A percentile compares a stretch with the other conserved stretches of the same genome.
These are phyloP conservation scores for Drosophila asahinai DNA, from an alignment of 1,140 invertebrate genomes.

Conservation along the genomic window DNA sequence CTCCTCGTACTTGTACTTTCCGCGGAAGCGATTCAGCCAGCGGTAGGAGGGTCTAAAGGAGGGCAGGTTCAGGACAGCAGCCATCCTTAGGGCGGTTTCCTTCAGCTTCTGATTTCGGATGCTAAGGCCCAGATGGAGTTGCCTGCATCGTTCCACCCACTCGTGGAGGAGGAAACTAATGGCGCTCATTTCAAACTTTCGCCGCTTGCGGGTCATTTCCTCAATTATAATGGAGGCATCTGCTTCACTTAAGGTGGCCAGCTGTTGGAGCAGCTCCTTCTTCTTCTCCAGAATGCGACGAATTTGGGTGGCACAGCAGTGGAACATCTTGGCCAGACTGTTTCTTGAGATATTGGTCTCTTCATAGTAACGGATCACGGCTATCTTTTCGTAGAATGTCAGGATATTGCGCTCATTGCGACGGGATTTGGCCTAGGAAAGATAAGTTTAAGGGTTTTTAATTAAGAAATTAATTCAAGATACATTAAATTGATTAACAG, in stretches of 20 bases:
- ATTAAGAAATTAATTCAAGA: neutral
- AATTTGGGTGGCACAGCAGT: conserved; percentile 82
- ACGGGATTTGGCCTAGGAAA: conserved; percentile 57
- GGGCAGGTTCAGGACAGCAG: conserved; percentile 71
- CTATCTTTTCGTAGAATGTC: conserved; percentile 83
- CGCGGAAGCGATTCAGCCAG: conserved; percentile 78
- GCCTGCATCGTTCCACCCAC: conserved; percentile 75
- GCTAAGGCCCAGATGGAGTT: conserved; percentile 52
- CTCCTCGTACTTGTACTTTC: conserved; percentile 79
- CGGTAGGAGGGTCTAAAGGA: conserved; percentile 78
- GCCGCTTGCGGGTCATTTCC: conserved; percentile 80
- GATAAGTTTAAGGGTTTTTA: neutral
- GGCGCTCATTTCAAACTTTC: conserved; percentile 82
- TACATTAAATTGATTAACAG: neutral
- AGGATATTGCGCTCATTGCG: conserved; percentile 82
- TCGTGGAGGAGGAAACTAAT: conserved; percentile 79
- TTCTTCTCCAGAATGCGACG: conserved; percentile 81
- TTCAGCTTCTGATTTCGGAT: conserved; percentile 77
- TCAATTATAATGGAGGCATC: conserved; percentile 79
- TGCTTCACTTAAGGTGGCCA: conserved; percentile 74
- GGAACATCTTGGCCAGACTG: conserved; percentile 80
- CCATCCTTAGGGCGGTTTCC: conserved; percentile 74
- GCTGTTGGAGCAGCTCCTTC: conserved; percentile 71
- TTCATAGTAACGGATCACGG: conserved; percentile 80
- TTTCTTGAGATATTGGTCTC: conserved; percentile 79